Evolutionary conservation across 1,140 invertebrate genomes (phyloP).

Genomic region (Ladona fulva): DNA sequence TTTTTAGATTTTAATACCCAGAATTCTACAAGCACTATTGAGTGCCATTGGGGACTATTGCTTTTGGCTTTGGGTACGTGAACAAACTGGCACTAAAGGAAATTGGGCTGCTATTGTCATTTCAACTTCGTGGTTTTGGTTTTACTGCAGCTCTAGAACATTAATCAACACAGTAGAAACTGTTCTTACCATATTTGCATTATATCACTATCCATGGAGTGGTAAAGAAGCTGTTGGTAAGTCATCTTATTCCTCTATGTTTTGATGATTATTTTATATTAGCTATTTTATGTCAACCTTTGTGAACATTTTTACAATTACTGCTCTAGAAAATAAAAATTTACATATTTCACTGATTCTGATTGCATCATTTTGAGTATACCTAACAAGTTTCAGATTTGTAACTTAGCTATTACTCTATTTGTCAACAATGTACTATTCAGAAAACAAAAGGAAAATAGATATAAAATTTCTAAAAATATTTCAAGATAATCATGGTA

Average conservation of each 20-base stretch:
- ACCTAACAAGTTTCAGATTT: too few relatives aligned
- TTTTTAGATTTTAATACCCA: constrained; percentile 55
- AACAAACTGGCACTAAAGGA: constrained; percentile 50
- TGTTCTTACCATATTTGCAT: constrained; percentile 61
- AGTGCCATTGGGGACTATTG: constrained; percentile 64
- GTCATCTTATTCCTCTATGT: constrained; percentile 22
- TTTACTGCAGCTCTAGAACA: constrained; percentile 76
- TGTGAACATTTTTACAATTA: too few relatives aligned
- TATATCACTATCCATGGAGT: constrained; percentile 74
- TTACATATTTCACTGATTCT: too few relatives aligned
- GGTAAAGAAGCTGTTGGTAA: constrained; percentile 35
- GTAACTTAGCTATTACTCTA: too few relatives aligned
- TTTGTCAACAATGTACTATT: too few relatives aligned
- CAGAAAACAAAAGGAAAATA: too few relatives aligned
- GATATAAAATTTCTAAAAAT: too few relatives aligned
- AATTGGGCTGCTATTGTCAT: constrained; percentile 52
- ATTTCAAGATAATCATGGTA: too few relatives aligned
- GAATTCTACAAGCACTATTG: constrained; percentile 67
- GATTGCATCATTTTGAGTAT: too few relatives aligned
- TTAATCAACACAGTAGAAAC: constrained; percentile 78
- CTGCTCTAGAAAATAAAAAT: too few relatives aligned
- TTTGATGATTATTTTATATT: too few relatives aligned
- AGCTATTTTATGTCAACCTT: too few relatives aligned
- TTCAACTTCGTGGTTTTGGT: constrained; percentile 74
- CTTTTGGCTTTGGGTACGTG: constrained; percentile 42